Base-by-base conservation (phyloP, 1,140 invertebrate genomes). In the Drosophila ironensis region DNA sequence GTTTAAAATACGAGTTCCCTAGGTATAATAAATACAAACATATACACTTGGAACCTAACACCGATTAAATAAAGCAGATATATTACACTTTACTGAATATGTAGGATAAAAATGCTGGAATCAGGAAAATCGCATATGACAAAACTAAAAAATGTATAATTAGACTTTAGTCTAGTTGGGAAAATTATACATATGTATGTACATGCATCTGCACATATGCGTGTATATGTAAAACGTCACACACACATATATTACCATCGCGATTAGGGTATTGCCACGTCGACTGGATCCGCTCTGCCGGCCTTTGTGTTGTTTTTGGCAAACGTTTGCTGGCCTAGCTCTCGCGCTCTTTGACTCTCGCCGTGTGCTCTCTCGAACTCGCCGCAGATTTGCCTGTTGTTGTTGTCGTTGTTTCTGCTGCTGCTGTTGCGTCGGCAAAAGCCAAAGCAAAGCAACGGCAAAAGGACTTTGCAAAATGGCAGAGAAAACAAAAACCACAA, bases 301-400 rank as follows among this genome's bases (percentile, higher is more conserved):
- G 64, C 38, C 27, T 70, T 59, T 53, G 52, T 70, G 66, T 70
- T 70, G 44, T 70, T 70, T 70, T 70, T 70, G 64, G 42, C 66
- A 70, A 70, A 70, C 70, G 66, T 69, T 70, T 70, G 66, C 20
- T 44, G 25, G 41, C 37, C 20, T 22, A 5, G 20, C 20, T 53
- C 48, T 33, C 24, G 20, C 56, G 35, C 46, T 48, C 20, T 37
- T 30, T 12, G 7, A 19, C 27, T 25, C 28, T 61, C 52, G 38
- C 14, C 40, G 57, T 5, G 4, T 57, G 59, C 19, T 42, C 48
- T 51, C 47, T 20, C 33, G 11, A 19, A 38, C 46, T 61, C 28
- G 42, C 52, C 33, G 30, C 41, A 24, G 33, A 28, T 14, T 37
- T 19, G 19, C 8, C 24, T 38, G 47, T 20, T 57, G 48, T 28